Conservation (phyloP, 2,113 vertebrate genomes). For the Hemiprocne comata region DNA sequence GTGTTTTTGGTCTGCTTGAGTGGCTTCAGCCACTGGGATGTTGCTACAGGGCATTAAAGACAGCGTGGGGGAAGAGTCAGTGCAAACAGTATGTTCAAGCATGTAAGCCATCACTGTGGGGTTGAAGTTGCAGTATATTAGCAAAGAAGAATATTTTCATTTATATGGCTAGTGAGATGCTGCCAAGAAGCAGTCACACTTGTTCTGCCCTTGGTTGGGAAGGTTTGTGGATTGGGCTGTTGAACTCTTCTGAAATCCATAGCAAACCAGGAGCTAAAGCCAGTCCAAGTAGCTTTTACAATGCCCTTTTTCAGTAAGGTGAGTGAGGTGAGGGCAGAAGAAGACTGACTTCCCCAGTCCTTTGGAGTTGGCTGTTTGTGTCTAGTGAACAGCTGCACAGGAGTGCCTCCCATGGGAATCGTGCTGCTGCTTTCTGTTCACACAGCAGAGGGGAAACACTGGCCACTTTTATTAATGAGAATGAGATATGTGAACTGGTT, state of each 20-base stretch:
- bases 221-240: background rate
- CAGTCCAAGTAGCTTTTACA: background rate
- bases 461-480: background rate
- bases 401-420: background rate
- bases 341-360: background rate
- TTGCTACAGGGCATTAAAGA: background rate
- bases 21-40: background rate
- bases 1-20: background rate
- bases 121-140: background rate
- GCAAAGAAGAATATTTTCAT: background rate
- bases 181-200: background rate
- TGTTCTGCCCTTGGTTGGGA: background rate
- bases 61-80: rapidly evolving
- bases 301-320: background rate
- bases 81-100: background rate
- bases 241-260: background rate
- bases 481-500: background rate
- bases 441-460: background rate
- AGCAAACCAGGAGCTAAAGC: background rate
- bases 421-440: background rate
- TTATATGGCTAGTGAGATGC: background rate
- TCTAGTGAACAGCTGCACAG: background rate
- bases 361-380: background rate
- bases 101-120: background rate
- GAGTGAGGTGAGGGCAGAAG: background rate